Percentiles rank a stretch among this genome's conserved stretches.
phyloP scores from a whole-genome alignment of 2,888 invertebrate species.

The Pyrgus malvae region DNA sequence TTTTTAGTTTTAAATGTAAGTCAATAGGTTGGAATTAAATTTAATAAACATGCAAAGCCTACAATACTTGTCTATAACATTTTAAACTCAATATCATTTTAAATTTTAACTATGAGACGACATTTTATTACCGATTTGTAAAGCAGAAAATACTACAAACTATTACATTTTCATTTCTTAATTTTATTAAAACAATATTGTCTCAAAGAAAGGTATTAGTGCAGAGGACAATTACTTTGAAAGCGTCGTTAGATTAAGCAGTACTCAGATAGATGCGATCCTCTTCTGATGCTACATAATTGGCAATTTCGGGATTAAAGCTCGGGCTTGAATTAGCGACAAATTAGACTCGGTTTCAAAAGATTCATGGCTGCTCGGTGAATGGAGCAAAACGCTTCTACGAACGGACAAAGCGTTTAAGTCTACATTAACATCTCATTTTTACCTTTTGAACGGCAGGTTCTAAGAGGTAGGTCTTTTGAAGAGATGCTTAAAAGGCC shows the following conservation, averaged over 20 bases:
- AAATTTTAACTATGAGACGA: too few species aligned
- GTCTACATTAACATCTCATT: constrained; percentile 23
- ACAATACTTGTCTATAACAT: too few species aligned
- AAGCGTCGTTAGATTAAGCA: constrained; percentile 2
- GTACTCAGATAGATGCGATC: constrained; percentile 15
- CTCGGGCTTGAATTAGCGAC: constrained; percentile 17
- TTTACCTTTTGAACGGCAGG: constrained; percentile 19
- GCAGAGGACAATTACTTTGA: not conserved
- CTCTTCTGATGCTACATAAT: constrained; percentile 19
- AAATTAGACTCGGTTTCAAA: constrained; percentile 20
- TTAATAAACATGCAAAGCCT: too few species aligned
- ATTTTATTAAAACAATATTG: too few species aligned
- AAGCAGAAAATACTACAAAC: too few species aligned
- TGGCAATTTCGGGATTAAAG: constrained; percentile 17
- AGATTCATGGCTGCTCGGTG: constrained; percentile 14
- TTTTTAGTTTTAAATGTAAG: too few species aligned
- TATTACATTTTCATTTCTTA: too few species aligned
- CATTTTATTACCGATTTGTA: too few species aligned
- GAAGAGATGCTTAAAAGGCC: constrained; percentile 8
- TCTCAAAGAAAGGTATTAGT: not conserved
- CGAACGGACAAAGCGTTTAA: constrained; percentile 12
- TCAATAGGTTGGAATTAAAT: too few species aligned
- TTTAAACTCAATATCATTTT: too few species aligned
- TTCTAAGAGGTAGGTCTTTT: constrained; percentile 10
- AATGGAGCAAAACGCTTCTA: constrained; percentile 13